These are phyloP conservation scores for Struthio camelus DNA, from an alignment of 2,113 vertebrate species.

Conservation along the genomic window DNA sequence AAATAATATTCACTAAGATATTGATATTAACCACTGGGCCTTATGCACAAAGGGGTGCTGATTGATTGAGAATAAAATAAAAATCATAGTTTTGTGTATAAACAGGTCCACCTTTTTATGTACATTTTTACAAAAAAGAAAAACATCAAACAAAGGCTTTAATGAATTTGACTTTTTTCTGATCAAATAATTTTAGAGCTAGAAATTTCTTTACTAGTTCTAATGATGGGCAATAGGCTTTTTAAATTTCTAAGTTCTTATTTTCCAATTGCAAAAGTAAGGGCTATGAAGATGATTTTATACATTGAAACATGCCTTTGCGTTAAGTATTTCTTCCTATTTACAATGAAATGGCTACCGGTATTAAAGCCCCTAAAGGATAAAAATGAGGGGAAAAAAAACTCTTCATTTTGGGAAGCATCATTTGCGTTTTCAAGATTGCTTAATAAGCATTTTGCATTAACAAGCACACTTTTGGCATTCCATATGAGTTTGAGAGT, in stretches of 20 bases:
- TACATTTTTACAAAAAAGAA: not conserved
- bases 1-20: not conserved
- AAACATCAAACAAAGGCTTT: not conserved
- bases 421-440: constrained; percentile 5
- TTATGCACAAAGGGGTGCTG: not conserved
- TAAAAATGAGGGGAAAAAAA: not conserved
- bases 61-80: not conserved
- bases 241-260: not conserved
- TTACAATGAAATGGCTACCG: not conserved
- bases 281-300: not conserved
- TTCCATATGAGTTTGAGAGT: not conserved
- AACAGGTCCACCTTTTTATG: not conserved
- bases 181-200: not conserved
- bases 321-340: not conserved
- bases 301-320: not conserved
- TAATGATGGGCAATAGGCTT: not conserved
- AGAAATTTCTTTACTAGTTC: not conserved
- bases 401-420: not conserved
- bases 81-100: rapidly evolving
- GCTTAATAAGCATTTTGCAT: constrained; percentile 24
- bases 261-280: not conserved
- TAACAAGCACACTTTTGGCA: not conserved
- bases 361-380: not conserved
- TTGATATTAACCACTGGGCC: not conserved
- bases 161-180: not conserved